A percentile compares a stretch with the other conserved stretches of the same genome.
Conservation (phyloP, 2,797 vertebrate species). For the Lemur catta region DNA sequence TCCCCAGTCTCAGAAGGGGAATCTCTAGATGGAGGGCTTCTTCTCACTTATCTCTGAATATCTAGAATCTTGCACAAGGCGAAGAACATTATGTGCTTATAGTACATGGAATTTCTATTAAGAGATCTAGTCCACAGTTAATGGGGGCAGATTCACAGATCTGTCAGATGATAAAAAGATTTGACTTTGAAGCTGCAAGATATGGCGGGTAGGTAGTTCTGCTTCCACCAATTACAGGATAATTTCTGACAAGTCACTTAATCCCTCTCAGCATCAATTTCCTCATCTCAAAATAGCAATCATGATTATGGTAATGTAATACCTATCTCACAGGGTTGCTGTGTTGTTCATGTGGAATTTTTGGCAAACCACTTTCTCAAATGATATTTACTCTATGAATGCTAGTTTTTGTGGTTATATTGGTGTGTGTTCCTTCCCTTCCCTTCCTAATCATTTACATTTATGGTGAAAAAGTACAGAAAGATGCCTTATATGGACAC, state of each 20-base stretch:
- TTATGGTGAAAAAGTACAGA: neutral
- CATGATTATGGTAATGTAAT: constrained; percentile 41
- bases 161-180: neutral
- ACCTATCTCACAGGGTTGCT: neutral
- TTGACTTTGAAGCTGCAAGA: constrained; percentile 18
- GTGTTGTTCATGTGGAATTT: neutral
- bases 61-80: neutral
- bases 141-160: neutral
- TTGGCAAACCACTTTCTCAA: neutral
- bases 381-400: neutral
- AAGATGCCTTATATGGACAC: neutral
- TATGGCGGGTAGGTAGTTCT: neutral
- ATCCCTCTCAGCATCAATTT: constrained; percentile 42
- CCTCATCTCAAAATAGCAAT: constrained; percentile 53
- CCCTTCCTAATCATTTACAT: neutral
- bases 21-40: neutral
- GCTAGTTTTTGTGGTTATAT: neutral
- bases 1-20: neutral
- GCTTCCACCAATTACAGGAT: constrained; percentile 22
- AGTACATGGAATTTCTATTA: neutral
- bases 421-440: neutral
- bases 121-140: neutral
- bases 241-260: constrained; percentile 54
- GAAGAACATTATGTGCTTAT: neutral
- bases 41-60: neutral